Evolutionary conservation across 2,113 vertebrate species (phyloP).

Genomic region (Eulemur rufifrons): DNA sequence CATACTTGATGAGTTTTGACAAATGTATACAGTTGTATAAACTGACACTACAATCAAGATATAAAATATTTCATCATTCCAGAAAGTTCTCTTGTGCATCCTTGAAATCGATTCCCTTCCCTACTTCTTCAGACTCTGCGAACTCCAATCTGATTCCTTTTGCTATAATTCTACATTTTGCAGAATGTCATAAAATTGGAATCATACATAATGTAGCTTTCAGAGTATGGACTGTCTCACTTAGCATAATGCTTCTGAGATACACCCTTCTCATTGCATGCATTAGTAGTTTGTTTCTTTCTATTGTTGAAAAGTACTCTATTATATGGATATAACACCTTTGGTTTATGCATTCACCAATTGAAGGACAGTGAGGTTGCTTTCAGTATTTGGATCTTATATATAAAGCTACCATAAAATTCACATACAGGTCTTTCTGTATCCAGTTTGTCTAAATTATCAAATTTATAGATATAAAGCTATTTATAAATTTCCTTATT

Average conservation of each 20-base stretch:
- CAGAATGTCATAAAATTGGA: neutral
- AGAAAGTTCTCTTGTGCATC: neutral
- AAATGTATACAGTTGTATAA: neutral
- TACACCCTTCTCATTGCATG: neutral
- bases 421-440: neutral
- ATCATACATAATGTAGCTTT: neutral
- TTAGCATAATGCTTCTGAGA: neutral
- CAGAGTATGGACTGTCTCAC: neutral
- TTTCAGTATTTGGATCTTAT: neutral
- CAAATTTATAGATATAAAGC: neutral
- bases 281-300: neutral
- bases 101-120: neutral
- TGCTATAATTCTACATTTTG: neutral
- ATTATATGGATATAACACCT: neutral
- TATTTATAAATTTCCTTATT: neutral
- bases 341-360: neutral
- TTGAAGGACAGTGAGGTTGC: neutral
- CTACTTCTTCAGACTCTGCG: neutral
- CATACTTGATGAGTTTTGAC: neutral
- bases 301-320: neutral
- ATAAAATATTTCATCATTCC: neutral
- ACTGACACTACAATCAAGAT: neutral
- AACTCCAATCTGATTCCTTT: neutral
- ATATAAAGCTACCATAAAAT: neutral
- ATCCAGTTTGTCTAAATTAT: neutral